phyloP scores from a whole-genome alignment of 2,113 vertebrate species.

The Melanostigma gelatinosum region DNA sequence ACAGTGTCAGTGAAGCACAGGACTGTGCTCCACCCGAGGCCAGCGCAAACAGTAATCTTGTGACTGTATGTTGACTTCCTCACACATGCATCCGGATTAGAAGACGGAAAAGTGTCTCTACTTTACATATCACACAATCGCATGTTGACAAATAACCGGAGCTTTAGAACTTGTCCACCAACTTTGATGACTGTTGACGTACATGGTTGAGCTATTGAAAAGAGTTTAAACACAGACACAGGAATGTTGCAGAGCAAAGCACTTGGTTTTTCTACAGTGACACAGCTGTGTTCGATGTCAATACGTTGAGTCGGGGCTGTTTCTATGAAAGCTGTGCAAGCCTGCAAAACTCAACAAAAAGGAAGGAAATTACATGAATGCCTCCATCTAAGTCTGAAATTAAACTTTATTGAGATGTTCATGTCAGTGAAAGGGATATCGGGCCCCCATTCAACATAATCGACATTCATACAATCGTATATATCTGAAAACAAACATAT shows the following conservation, averaged over 20 bases:
- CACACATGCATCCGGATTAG: constrained; percentile 66
- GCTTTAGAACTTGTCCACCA: not conserved
- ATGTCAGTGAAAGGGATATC: not conserved
- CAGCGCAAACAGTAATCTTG: constrained; percentile 75
- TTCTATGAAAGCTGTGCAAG: constrained; percentile 23
- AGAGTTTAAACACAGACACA: constrained; percentile 51
- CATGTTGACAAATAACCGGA: constrained; percentile 43
- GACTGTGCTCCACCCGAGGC: constrained; percentile 62
- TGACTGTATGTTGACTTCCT: constrained; percentile 72
- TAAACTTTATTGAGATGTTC: not conserved
- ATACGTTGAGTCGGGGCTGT: constrained; percentile 29
- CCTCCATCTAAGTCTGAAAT: not conserved
- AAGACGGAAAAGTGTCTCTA: constrained; percentile 48
- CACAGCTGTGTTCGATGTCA: constrained; percentile 67
- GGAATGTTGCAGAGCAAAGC: constrained; percentile 66
- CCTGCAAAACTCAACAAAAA: constrained; percentile 28
- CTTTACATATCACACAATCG: constrained; percentile 25
- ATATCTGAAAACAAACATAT: not conserved
- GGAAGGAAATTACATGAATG: not conserved
- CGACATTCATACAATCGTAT: not conserved
- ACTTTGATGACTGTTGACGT: constrained; percentile 14
- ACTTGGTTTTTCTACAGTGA: constrained; percentile 59
- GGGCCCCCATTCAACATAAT: not conserved
- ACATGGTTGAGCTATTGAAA: constrained; percentile 25
- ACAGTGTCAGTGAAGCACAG: constrained; percentile 18